phyloP scores from a whole-genome alignment of 2,113 vertebrate species.

The Leucosticte australis region DNA sequence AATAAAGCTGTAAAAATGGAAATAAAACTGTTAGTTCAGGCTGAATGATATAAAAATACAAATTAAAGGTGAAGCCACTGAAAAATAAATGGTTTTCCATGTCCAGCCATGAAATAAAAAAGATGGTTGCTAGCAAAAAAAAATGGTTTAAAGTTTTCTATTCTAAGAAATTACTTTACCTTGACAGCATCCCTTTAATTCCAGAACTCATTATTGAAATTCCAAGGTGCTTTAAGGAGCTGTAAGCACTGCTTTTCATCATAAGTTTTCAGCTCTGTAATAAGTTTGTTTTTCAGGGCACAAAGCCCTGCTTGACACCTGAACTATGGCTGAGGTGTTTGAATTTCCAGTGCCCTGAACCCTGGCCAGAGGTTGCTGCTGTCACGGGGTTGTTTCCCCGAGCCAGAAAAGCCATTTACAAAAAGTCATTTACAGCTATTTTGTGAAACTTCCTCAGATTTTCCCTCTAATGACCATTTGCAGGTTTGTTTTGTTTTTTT shows the following conservation, averaged over 20 bases:
- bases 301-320: not conserved
- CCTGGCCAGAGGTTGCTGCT: not conserved
- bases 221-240: not conserved
- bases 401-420: not conserved
- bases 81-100: not conserved
- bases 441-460: slow-evolving; percentile 2
- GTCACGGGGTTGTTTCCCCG: not conserved
- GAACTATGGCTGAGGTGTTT: not conserved
- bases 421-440: not conserved
- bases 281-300: not conserved
- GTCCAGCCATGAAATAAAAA: not conserved
- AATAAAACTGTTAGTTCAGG: not conserved
- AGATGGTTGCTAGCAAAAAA: not conserved
- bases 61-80: not conserved
- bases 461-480: slow-evolving; percentile 48
- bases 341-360: not conserved
- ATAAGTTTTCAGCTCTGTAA: not conserved
- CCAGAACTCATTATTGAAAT: slow-evolving; percentile 5
- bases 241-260: slow-evolving; percentile 17
- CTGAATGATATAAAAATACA: not conserved
- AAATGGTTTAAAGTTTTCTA: not conserved
- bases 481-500: not conserved
- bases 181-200: not conserved
- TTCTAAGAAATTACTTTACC: not conserved
- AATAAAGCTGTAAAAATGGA: not conserved